These are phyloP conservation scores for Cremastobaeus sp. DNA, from an alignment of 2,888 invertebrate genomes.

Conservation along the genomic window DNA sequence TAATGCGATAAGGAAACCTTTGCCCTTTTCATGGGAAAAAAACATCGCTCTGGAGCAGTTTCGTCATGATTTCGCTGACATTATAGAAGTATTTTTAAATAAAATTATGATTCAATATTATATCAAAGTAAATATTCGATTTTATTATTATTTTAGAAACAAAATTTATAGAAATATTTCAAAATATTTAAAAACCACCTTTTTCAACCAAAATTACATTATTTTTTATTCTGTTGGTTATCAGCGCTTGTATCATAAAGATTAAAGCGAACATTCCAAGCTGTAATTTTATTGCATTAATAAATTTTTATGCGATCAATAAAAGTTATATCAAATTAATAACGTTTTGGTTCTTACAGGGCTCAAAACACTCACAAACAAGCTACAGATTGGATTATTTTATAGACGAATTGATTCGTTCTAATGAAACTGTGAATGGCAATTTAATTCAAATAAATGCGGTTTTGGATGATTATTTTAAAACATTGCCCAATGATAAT, in stretches of 20 bases:
- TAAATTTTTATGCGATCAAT: background rate
- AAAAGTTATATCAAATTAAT: slow-evolving; percentile 5
- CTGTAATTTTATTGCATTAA: slow-evolving; percentile 6
- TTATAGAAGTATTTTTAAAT: slow-evolving; percentile 28
- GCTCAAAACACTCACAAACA: slow-evolving; percentile 11
- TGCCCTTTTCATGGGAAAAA: slow-evolving; percentile 34
- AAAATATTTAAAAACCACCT: background rate
- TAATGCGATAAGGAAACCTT: slow-evolving; percentile 26
- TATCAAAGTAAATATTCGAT: slow-evolving; percentile 14
- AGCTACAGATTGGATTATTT: slow-evolving; percentile 28
- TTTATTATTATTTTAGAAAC: slow-evolving; percentile 27
- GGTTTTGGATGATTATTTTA: slow-evolving; percentile 29
- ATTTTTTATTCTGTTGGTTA: too few species aligned
- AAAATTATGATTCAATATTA: slow-evolving; percentile 37
- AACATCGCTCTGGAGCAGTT: slow-evolving; percentile 31
- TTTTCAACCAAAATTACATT: too few species aligned
- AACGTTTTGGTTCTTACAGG: slow-evolving; percentile 17
- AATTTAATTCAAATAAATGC: slow-evolving; percentile 43
- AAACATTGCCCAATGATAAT: slow-evolving; percentile 25
- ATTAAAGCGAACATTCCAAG: slow-evolving; percentile 8
- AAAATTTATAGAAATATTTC: slow-evolving; percentile 6
- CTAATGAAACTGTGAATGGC: slow-evolving; percentile 32
- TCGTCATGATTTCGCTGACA: slow-evolving; percentile 37
- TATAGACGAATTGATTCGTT: slow-evolving; percentile 8
- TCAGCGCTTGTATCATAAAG: slow-evolving; percentile 12